These are phyloP conservation scores for Apis florea DNA, from an alignment of 1,140 invertebrate genomes.

Conservation along the genomic window DNA sequence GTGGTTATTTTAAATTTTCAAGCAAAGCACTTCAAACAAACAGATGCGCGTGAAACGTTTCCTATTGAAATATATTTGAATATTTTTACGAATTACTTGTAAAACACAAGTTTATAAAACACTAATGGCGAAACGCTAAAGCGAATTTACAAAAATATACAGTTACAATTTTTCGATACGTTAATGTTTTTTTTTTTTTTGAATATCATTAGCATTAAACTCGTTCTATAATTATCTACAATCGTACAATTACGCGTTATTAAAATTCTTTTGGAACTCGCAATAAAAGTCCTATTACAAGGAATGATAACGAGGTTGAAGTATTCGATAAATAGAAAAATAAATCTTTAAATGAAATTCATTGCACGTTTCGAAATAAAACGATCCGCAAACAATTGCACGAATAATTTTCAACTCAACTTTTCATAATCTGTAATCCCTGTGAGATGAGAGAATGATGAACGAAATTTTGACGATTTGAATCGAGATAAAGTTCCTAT, in stretches of 20 bases:
- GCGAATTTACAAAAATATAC: background rate
- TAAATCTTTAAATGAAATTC: background rate
- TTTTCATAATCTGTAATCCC: background rate
- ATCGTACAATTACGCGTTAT: background rate
- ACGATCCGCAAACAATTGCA: background rate
- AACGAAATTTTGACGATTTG: background rate
- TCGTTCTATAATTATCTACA: background rate
- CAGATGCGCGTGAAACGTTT: background rate
- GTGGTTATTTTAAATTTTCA: background rate
- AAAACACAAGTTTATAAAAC: background rate
- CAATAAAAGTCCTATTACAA: background rate
- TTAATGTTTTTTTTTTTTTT: background rate
- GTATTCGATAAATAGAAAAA: background rate
- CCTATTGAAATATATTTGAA: background rate
- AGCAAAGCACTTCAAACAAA: background rate
- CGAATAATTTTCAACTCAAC: background rate
- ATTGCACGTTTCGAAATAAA: too few species aligned
- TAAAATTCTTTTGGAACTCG: too few species aligned
- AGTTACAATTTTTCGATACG: too few species aligned
- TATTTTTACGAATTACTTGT: constrained; percentile 5
- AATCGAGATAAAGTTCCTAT: background rate
- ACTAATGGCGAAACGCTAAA: background rate
- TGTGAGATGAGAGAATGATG: background rate
- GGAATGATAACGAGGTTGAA: background rate
- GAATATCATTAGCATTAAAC: background rate